Evolutionary conservation across 1,140 invertebrate genomes (phyloP).

Genomic region (Wasmannia auropunctata): DNA sequence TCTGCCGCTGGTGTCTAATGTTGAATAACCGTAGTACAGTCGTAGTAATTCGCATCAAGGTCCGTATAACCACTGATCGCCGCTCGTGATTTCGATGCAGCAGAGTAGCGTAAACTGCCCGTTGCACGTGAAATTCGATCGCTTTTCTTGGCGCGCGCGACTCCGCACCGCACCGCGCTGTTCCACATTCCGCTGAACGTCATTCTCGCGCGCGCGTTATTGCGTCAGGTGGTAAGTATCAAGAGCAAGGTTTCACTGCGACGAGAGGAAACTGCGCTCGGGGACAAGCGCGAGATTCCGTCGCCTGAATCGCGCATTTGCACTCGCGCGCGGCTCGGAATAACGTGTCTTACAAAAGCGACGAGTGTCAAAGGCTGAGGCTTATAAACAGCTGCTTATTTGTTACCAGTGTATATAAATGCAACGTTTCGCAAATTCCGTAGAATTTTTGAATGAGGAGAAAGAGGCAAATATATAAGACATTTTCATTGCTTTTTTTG

Average conservation of each 20-base stretch:
- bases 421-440: background rate
- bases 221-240: constrained; percentile 48
- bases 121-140: constrained; percentile 68
- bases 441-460: background rate
- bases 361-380: background rate
- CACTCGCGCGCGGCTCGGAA: background rate
- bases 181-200: constrained; percentile 7
- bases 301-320: background rate
- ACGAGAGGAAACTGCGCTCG: background rate
- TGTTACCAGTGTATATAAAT: background rate
- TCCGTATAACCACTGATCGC: constrained; percentile 16
- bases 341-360: background rate
- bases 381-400: background rate
- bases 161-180: constrained; percentile 17
- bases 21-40: constrained; percentile 8
- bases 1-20: too few relatives aligned
- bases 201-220: constrained; percentile 41
- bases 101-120: constrained; percentile 50
- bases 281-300: background rate
- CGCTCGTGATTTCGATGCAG: constrained; percentile 56
- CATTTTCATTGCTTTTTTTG: too few relatives aligned
- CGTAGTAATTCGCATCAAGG: constrained; percentile 50
- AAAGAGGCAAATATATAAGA: too few relatives aligned
- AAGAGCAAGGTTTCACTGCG: constrained; percentile 30
- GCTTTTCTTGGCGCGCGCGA: constrained; percentile 45